A percentile compares a stretch with the other conserved stretches of the same genome.
These are phyloP conservation scores for Dasyprocta punctata DNA, from an alignment of 2,113 vertebrate genomes.

Conservation along the genomic window DNA sequence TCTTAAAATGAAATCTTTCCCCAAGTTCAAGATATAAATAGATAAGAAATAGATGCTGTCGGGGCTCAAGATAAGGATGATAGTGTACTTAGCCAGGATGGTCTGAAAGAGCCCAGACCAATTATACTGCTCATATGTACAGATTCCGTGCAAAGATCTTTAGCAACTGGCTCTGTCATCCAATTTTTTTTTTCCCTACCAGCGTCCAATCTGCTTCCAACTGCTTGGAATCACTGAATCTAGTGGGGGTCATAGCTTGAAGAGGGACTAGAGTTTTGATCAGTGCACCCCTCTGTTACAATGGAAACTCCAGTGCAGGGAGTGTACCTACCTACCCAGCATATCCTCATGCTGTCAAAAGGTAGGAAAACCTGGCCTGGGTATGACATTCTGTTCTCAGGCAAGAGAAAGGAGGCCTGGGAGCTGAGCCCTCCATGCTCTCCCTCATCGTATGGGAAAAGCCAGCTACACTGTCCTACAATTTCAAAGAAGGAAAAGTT, in stretches of 20 bases:
- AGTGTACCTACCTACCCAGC: not conserved
- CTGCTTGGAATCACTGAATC: not conserved
- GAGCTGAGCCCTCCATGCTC: not conserved
- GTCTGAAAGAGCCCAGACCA: not conserved
- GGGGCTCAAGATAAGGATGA: not conserved
- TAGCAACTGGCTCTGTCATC: not conserved
- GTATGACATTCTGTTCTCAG: not conserved
- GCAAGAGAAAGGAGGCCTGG: not conserved
- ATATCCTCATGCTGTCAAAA: not conserved
- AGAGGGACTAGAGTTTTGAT: not conserved
- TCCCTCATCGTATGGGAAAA: not conserved
- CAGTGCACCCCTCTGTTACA: not conserved
- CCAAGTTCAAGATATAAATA: not conserved
- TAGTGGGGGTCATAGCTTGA: not conserved
- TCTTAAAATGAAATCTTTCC: constrained; percentile 38
- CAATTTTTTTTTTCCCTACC: not conserved
- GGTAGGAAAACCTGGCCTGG: not conserved
- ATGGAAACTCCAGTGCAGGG: not conserved
- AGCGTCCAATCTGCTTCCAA: not conserved
- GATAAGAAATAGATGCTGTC: not conserved
- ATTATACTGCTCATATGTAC: too few relatives aligned
- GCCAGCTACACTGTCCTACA: not conserved
- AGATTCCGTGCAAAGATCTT: not conserved
- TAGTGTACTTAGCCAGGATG: not conserved
- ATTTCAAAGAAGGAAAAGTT: not conserved